Evolutionary conservation across 1,140 invertebrate genomes (phyloP), one percentile per base, ranked within the genome.

Genomic region (Lordiphosa mommai): DNA sequence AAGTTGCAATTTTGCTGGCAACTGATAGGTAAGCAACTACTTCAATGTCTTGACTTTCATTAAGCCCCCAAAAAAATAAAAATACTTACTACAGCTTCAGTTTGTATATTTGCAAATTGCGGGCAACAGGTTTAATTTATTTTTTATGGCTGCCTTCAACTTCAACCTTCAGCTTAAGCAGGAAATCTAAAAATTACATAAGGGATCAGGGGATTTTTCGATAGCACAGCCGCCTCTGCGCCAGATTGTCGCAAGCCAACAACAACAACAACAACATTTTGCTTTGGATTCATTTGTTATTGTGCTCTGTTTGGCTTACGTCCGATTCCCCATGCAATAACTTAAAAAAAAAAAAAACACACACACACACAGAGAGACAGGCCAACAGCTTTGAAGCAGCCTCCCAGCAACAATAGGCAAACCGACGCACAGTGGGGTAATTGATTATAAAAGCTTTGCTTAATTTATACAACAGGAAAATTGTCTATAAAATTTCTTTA

Each of bases 151-250:
- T 23, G 17, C 34, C 38, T 30, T 27, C 30, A 7, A 57, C 44
- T 67, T 51, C 34, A 60, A 63, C 52, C 66, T 82, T 67, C 57
- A 71, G 40, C 34, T 17, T 10, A 43, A 71, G 71, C 61, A 71
- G 73, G 60, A 86, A 86, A 87, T 86, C 84, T 87, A 74, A 87
- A 87, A 87, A 87, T 87, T 87, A 87, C 84, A 87, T 87, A 84
- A 87, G 84, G 84, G 84, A 87, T 73, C 70, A 68, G 50, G 84
- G 84, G 84, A 84, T 65, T 79, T 74, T 85, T 70, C 57, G 66
- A 74, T 63, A 51, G 76, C 57, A 64, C 49, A 48, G 72, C 63
- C 73, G 20, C 72, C 33, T 49, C 17, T 52, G 49, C 43, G 29
- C 27, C 37, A 56, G 52, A 67, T 69, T 74, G 68, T 76, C 76